Evolutionary conservation across 2,888 invertebrate species (phyloP).

Genomic region (Microplitis manilae): DNA sequence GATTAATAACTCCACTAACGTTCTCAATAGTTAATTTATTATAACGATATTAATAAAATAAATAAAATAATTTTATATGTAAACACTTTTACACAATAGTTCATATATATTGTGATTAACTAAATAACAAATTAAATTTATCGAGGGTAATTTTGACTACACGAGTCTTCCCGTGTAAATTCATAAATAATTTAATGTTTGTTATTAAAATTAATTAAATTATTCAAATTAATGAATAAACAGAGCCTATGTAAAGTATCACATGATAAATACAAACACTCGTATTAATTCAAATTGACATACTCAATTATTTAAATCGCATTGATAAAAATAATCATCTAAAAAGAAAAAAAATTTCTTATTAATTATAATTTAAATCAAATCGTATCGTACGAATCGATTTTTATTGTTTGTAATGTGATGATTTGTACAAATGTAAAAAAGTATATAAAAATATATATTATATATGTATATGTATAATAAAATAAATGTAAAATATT

Average conservation of each 20-base stretch:
- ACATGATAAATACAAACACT: background rate
- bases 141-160: background rate
- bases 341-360: background rate
- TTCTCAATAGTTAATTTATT: constrained; percentile 21
- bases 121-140: constrained; percentile 32
- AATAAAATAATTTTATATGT: constrained; percentile 29
- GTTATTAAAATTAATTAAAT: background rate
- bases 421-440: constrained; percentile 52
- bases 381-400: background rate
- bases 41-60: constrained; percentile 26
- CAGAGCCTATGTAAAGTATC: background rate
- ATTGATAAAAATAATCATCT: background rate
- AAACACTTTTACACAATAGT: constrained; percentile 18
- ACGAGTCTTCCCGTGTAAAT: background rate
- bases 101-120: constrained; percentile 40
- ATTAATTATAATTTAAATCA: background rate
- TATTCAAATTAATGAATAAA: background rate
- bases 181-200: background rate
- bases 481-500: constrained; percentile 4
- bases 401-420: background rate
- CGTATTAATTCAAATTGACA: background rate
- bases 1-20: background rate
- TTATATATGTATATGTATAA: constrained; percentile 2
- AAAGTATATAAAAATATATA: constrained; percentile 34
- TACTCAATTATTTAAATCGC: background rate